Percentiles rank a stretch among this genome's conserved stretches.
These are phyloP conservation scores for Brachionus asplanchnoidis DNA, from an alignment of 1,140 invertebrate genomes.

Conservation along the genomic window DNA sequence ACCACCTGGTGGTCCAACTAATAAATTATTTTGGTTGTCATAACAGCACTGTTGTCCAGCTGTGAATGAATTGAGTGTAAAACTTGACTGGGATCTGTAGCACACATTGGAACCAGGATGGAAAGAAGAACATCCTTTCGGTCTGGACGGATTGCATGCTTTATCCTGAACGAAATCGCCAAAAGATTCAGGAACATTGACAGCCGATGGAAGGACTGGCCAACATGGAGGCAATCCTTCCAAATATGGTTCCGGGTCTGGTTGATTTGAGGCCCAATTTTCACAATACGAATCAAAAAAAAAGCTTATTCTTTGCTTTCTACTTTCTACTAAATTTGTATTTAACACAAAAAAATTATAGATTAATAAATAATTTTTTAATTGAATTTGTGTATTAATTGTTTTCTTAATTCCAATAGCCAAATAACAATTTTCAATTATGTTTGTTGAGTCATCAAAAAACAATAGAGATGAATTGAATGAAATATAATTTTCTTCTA, in stretches of 20 bases:
- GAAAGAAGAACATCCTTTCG: neutral
- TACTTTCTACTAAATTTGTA: neutral
- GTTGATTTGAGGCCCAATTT: neutral
- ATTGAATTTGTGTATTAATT: neutral
- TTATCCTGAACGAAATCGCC: neutral
- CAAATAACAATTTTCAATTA: neutral
- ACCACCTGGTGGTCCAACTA: neutral
- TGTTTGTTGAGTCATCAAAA: neutral
- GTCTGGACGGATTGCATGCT: neutral
- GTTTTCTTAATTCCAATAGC: neutral
- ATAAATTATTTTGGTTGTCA: neutral
- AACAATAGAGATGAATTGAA: neutral
- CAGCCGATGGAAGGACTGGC: neutral
- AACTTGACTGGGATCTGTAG: neutral
- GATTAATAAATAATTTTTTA: neutral
- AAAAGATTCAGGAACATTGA: neutral
- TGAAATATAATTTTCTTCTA: neutral
- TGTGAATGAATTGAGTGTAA: neutral
- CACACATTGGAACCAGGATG: neutral
- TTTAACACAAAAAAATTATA: neutral
- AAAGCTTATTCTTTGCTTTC: neutral
- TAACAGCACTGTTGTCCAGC: conserved; percentile 5
- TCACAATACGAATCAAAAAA: neutral
- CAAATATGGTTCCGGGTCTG: neutral
- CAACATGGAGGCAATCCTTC: neutral